A percentile compares a stretch with the other conserved stretches of the same genome.
These are phyloP conservation scores for Melieria picta DNA, from an alignment of 2,888 invertebrate genomes.

Conservation along the genomic window DNA sequence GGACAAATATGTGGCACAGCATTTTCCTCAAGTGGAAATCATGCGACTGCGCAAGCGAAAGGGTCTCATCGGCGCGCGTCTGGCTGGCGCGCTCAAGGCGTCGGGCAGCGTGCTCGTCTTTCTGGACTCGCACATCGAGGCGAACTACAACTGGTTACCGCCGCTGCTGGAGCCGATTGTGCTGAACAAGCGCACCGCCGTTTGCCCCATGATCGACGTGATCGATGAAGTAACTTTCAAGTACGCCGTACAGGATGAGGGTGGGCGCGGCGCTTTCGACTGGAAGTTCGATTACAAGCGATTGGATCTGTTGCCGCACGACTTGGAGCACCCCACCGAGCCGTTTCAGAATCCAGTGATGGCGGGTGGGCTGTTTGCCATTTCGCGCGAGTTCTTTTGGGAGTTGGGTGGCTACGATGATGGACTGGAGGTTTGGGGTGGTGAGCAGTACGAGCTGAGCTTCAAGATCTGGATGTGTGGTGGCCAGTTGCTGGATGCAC, in stretches of 20 bases:
- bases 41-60: conserved; percentile 77
- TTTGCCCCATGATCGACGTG: conserved; percentile 80
- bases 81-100: conserved; percentile 83
- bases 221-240: conserved; percentile 67
- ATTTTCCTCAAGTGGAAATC: conserved; percentile 76
- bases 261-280: conserved; percentile 42
- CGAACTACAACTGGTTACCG: conserved; percentile 72
- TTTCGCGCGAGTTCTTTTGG: conserved; percentile 91
- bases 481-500: conserved; percentile 88
- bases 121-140: conserved; percentile 90
- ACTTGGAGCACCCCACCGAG: conserved; percentile 47
- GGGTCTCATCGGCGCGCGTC: conserved; percentile 85
- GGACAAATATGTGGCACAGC: conserved; percentile 75
- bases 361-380: conserved; percentile 97
- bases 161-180: conserved; percentile 91
- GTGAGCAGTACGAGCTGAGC: conserved; percentile 95
- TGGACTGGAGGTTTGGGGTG: conserved; percentile 95
- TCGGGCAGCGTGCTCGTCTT: conserved; percentile 83
- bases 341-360: conserved; percentile 84
- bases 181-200: conserved; percentile 82
- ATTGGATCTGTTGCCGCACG: conserved; percentile 71
- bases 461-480: conserved; percentile 98
- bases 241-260: conserved; percentile 39
- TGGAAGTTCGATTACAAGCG: conserved; percentile 70
- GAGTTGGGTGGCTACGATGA: conserved; percentile 93